A percentile compares a stretch with the other conserved stretches of the same genome.
phyloP scores from a whole-genome alignment of 2,797 vertebrate genomes.

The Lithobates pipiens region DNA sequence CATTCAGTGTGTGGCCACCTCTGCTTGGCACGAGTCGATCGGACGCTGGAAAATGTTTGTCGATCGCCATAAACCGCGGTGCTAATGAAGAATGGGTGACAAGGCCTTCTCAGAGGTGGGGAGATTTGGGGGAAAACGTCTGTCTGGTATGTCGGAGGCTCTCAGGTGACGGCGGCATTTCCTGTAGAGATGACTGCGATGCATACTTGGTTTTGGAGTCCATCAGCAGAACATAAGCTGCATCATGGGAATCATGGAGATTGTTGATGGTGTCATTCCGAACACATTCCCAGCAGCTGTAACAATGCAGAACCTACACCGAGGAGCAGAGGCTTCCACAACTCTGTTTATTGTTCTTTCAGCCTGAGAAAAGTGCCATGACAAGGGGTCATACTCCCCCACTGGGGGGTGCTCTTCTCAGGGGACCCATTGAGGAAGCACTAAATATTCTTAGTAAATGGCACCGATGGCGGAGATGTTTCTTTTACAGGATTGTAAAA shows the following conservation, averaged over 20 bases:
- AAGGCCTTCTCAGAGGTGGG: too few relatives aligned
- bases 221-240: not conserved
- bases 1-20: too few relatives aligned
- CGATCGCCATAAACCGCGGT: too few relatives aligned
- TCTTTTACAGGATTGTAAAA: not conserved
- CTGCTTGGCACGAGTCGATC: too few relatives aligned
- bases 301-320: constrained; percentile 8
- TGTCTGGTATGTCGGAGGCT: too few relatives aligned
- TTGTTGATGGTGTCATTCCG: not conserved
- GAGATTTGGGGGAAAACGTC: too few relatives aligned
- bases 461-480: not conserved
- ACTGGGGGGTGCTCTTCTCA: not conserved
- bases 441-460: not conserved
- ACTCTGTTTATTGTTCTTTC: constrained; percentile 25
- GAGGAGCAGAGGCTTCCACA: not conserved
- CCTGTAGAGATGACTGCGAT: too few relatives aligned
- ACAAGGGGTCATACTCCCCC: constrained; percentile 20
- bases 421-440: constrained; percentile 1
- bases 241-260: not conserved
- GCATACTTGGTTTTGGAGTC: too few relatives aligned
- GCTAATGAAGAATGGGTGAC: too few relatives aligned
- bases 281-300: constrained; percentile 28
- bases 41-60: too few relatives aligned
- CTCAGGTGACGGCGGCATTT: too few relatives aligned
- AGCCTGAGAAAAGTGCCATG: constrained; percentile 31